Conservation (phyloP, 2,113 vertebrate genomes). For the Tricholaema leucomelas region DNA sequence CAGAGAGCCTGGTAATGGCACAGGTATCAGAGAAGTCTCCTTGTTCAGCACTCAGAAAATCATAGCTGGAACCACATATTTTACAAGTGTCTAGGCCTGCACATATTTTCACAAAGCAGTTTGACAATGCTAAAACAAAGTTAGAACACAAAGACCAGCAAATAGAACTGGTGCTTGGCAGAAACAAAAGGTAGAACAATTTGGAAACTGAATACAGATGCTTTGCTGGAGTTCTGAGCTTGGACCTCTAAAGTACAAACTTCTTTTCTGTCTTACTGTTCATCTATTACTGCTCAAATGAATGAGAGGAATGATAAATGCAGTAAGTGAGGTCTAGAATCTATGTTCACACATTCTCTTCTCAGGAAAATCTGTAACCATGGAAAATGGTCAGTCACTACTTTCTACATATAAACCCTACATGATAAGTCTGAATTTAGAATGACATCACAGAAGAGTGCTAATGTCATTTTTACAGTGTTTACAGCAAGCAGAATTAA, state of each 20-base stretch:
- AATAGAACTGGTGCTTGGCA: neutral
- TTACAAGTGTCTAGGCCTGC: neutral
- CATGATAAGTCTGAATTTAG: neutral
- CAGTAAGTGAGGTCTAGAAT: neutral
- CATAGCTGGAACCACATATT: neutral
- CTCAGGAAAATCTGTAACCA: neutral
- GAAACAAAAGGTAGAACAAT: neutral
- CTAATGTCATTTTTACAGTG: neutral
- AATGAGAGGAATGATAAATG: neutral
- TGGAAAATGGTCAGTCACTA: neutral
- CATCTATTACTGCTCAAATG: neutral
- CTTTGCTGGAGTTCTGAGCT: neutral
- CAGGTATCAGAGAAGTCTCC: neutral
- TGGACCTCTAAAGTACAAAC: neutral
- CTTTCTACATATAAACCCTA: neutral
- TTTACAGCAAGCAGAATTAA: neutral
- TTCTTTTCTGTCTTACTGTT: neutral
- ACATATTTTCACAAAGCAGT: neutral
- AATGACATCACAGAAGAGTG: neutral
- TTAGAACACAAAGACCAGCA: neutral
- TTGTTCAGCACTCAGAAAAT: neutral
- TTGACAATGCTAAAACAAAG: neutral
- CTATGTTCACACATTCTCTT: neutral
- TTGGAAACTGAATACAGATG: neutral
- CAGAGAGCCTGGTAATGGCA: neutral